phyloP scores from a whole-genome alignment of 2,113 vertebrate genomes.

The Macquaria ambigua region DNA sequence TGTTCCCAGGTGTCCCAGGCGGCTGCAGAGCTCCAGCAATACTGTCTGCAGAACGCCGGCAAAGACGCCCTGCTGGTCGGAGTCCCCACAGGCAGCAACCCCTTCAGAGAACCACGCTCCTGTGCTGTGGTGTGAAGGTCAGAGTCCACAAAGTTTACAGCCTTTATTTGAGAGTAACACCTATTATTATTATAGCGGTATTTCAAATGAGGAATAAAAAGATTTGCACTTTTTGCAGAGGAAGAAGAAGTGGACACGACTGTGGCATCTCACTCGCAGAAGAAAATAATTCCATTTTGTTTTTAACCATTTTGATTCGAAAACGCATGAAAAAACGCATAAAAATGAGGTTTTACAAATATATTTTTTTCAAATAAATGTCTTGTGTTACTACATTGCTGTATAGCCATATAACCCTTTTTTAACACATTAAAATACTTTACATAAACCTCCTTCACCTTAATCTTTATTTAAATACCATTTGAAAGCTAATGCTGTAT shows the following conservation, averaged over 20 bases:
- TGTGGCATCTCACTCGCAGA: conserved; percentile 13
- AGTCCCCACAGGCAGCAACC: conserved; percentile 94
- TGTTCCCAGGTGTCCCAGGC: conserved; percentile 93
- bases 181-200: rapidly evolving
- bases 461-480: neutral
- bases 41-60: conserved; percentile 94
- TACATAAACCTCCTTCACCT: neutral
- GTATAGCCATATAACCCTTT: neutral
- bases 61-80: conserved; percentile 95
- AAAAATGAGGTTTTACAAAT: neutral
- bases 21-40: conserved; percentile 95
- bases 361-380: neutral
- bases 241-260: conserved; percentile 15
- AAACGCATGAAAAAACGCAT: neutral
- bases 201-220: conserved; percentile 13
- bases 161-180: neutral
- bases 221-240: conserved; percentile 34
- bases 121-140: conserved; percentile 87
- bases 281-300: conserved; percentile 1
- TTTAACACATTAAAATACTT: conserved; percentile 37
- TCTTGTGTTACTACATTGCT: neutral
- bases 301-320: neutral
- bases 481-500: neutral
- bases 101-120: conserved; percentile 94
- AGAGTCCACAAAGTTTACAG: neutral